Base-by-base conservation (phyloP, 2,888 invertebrate genomes). In the Podotricha telesiphe region DNA sequence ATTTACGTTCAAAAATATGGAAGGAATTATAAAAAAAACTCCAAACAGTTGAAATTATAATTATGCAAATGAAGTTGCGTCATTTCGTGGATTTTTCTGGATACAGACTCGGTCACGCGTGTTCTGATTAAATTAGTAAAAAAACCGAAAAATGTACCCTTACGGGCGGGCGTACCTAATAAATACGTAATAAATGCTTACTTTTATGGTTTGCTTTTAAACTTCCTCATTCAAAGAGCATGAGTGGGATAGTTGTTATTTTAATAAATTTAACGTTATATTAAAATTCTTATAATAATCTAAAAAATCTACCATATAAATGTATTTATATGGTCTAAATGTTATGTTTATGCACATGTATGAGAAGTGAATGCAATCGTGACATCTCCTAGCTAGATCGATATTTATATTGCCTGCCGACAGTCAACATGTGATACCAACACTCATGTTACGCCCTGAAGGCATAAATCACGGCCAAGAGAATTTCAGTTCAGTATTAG, bases 111-210 rank as follows among this genome's bases (percentile, higher is more conserved):
- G 51, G 42, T 13, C 22, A 64, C 11, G 40, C n/a, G 40, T 64
- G 53, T 28, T 51, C 53, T 40, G 53, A 64, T 53, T 64, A 53
- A 55, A 53, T 64, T 45, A 15, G 3, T 45, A n/a, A 55, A 48
- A 47, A 17, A 48, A 51, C 11, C 15, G 2, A 0, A n/a, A 8
- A n/a, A 7, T 17, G 28, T 28, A 8, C 28, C 28, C 15, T n/a
- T 51, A 53, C n/a, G 8, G 28, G 28, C n/a, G n/a, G n/a, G n/a
- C n/a, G n/a, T 28, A 28, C 17, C 28, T n/a, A n/a, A 37, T 34
- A 15, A 55, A 55, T n/a, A n/a, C n/a, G n/a, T n/a, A 34, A 53
- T n/a, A 53, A 51, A 15, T 28, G 53, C 1, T 10, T 51, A 37
- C 1, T 53, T 53, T 28, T 34, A 34, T 1, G 28, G n/a, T 34